Evolutionary conservation across 2,113 vertebrate genomes (phyloP), one percentile per base, ranked within the genome.

Genomic region (Rhinoptilus africanus): DNA sequence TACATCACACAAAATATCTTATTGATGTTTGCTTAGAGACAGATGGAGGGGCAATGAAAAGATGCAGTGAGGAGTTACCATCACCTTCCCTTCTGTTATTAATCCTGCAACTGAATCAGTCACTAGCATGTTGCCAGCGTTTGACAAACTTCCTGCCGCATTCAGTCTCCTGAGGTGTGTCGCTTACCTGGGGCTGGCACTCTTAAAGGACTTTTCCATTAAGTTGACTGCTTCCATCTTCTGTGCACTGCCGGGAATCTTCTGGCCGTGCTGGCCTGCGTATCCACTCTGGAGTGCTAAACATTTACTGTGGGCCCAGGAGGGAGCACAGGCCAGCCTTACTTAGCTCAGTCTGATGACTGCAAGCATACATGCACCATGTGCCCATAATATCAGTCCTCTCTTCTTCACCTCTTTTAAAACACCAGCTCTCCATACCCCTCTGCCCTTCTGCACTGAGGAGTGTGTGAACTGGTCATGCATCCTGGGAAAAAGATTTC

Each of bases 301-400:
- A 53, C 10, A 6, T 30, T 45, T 47, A 2, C 28, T 59, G 37
- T 6, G 34, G 13, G 23, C 30, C 37, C 67, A 12, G 51, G 32
- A 45, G 10, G 43, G 43, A 34, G n/a, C 22, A 8, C 32, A 14
- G 71, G 30, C 17, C 69, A 53, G 47, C 5, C 34, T 22, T 26
- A 35, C 4, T 32, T 27, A 79, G 54, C 51, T 23, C 35, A 14
- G 18, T 9, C 27, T 22, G 35, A 28, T 5, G 45, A 5, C 47
- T 37, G 43, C 66, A 37, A 37, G 26, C 27, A 18, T 3, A 6
- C 23, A 1, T 10, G 9, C 22, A 3, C 51, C 16, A 0, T 12
- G 1, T 14, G 22, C 43, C 62, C 26, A 1, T 12, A 50, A 3
- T 17, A 5, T 37, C 50, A 20, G 35, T 34, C 41, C 12, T 22